phyloP scores from a whole-genome alignment of 2,888 invertebrate species.

The Isotomurus palustris region DNA sequence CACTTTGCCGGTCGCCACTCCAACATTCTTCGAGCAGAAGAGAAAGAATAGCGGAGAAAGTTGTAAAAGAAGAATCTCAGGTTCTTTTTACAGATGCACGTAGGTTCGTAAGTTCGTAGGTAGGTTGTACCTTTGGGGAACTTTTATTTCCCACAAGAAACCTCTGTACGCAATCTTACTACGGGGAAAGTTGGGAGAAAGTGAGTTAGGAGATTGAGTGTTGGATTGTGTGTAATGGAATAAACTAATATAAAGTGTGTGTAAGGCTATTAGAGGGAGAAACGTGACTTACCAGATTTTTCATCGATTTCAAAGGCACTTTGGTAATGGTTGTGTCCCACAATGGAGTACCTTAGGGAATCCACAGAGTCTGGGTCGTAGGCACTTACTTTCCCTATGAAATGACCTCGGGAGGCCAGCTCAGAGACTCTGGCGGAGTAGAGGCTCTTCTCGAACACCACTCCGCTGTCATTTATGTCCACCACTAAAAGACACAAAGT shows the following conservation, averaged over 20 bases:
- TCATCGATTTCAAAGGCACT: slow-evolving; percentile 73
- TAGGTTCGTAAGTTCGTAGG: no score
- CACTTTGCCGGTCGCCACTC: no score
- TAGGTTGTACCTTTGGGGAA: no score
- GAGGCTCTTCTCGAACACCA: slow-evolving; percentile 74
- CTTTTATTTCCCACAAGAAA: background rate
- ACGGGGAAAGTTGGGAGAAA: background rate
- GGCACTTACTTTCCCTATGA: slow-evolving; percentile 80
- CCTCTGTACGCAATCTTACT: no score
- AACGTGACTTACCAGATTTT: slow-evolving; percentile 55
- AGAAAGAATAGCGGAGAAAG: no score
- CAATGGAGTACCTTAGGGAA: slow-evolving; percentile 73
- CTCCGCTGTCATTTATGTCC: slow-evolving; percentile 88
- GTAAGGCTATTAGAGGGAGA: background rate
- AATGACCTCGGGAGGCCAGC: slow-evolving; percentile 77
- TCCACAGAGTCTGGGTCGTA: slow-evolving; percentile 82
- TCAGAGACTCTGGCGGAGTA: slow-evolving; percentile 73
- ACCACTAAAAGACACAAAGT: slow-evolving; percentile 61
- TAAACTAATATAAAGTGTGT: background rate
- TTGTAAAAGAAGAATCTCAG: no score
- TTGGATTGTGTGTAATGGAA: background rate
- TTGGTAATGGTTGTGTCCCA: slow-evolving; percentile 73
- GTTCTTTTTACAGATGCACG: no score
- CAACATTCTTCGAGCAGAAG: no score
- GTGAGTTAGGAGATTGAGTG: background rate